Evolutionary conservation across 2,113 vertebrate species (phyloP), one percentile per base, ranked within the genome.

Genomic region (Tympanuchus pallidicinctus): DNA sequence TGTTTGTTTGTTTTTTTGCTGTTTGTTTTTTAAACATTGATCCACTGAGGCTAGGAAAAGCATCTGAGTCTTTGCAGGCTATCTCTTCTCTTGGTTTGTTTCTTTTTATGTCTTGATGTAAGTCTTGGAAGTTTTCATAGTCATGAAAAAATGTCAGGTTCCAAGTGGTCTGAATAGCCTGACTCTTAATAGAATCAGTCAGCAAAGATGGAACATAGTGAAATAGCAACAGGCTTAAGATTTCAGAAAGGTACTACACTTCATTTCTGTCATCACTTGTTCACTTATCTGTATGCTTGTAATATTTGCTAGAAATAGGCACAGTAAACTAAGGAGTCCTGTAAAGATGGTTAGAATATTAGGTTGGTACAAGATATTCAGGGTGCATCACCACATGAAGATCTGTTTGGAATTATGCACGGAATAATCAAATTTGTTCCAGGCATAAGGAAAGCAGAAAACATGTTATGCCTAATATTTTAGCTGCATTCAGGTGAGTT

Each of bases 361-460:
- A 36, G 64, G 47, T 43, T 77, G 56, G 13, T 77, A 48, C 60
- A 28, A 1, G 11, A 36, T 57, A 67, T 64, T 70, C 65, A 74
- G 56, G 45, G 48, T 83, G 20, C 42, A 61, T 86, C 27, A 52
- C 25, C 12, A 40, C 32, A 16, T 61, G 88, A 90, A 88, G 88
- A 78, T 93, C 69, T 95, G 82, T 54, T 88, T 75, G 19, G 69
- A 96, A 90, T 94, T 92, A 91, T 61, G n/a, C 52, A 81, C 3
- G 5, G 79, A 93, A 88, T 86, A 88, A 91, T 78, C 61, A 59
- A 34, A 92, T 94, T 83, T 86, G 76, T 90, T 93, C 85, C 69
- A 90, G 91, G 78, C 40, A 88, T 48, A 91, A 77, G 47, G 42
- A 86, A 90, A 90, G 72, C 47, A 91, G 65, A 81, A 92, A 91